Base-by-base conservation (phyloP, 2,113 vertebrate species). In the Phalacrocorax brasilianus region DNA sequence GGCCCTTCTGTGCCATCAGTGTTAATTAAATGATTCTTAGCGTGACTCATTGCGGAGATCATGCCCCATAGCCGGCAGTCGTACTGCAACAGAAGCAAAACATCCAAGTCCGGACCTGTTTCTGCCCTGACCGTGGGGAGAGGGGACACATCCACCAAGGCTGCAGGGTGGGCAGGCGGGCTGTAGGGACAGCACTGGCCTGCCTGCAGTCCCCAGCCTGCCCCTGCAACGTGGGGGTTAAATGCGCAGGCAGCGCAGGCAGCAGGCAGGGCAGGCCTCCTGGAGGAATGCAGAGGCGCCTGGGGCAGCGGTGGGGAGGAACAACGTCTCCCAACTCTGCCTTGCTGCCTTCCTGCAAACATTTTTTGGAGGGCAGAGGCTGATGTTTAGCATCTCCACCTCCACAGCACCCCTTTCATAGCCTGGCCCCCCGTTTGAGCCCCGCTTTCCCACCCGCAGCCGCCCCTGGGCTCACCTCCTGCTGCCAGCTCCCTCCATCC, bases 211-310 rank as follows among this genome's bases (percentile, higher is more conserved):
- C 19, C 8, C 21, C 35, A n/a, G 65, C 45, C 42, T 21, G 38
- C 23, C 28, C 42, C 22, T 53, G 50, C 35, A 72, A 5, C 12
- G 45, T 27, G 45, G 11, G 82, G 40, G 65, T 33, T 89, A 83
- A 50, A 3, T 2, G 11, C 24, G 33, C 3, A 17, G 72, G 33
- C 70, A 71, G 35, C 32, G 7, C 10, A 16, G 70, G 55, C 50
- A 30, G 67, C 59, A 8, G n/a, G 30, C 38, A 59, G 61, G 77
- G 18, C 66, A 53, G 89, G 74, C 89, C 73, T 91, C 74, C 58
- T 10, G 21, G 23, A 95, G 91, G 90, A 95, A 96, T 91, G 85
- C 62, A 49, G 90, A 62, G 85, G 55, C 35, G 63, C 92, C 62
- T 24, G 35, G 72, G 55, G 65, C 42, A 71, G 68, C 27, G 0